Base-by-base conservation (phyloP, 2,888 invertebrate species). In the Meganola albula region DNA sequence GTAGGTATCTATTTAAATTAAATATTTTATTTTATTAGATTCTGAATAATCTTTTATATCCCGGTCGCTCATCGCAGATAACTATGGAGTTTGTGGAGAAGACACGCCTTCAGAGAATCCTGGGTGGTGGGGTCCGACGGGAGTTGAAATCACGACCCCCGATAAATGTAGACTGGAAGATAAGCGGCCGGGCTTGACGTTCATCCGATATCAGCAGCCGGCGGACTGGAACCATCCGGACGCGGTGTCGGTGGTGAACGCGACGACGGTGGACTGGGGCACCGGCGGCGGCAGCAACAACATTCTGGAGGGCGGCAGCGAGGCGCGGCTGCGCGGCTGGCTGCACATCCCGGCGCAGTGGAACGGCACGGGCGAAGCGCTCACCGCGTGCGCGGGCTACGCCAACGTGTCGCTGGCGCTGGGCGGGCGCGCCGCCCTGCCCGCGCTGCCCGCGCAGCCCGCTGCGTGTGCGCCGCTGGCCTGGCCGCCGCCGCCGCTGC, bases 91-190 rank as follows among this genome's bases (percentile, higher is more conserved):
- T 5, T 95, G 95, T 53, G 95, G 95, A 0, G 94, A 95, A 62
- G 94, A 94, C 56, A 93, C 93, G 11, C 92, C 93, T 0, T 92
- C 93, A 5, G 92, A 93, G 62, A 91, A 92, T 47, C 91, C 92
- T 0, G 95, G 94, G 0, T 97, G 96, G 96, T 97, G 97, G 97
- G 95, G 95, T 2, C 79, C 91, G 1, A 92, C 93, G 38, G 96
- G 95, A 10, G 91, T 91, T 0, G 92, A 92, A 72, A 90, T 94
- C 12, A 88, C 89, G 0, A 80, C 86, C 21, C 91, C 95, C 0
- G 90, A 92, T 14, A 90, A 94, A 62, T 97, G 97, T 63, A 91
- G 94, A 36, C 83, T 89, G 29, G 77, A 91, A 48, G 95, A 95
- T 69, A 91, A 91, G 44, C 88, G 96, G 12, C 96, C 97, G 0